These are phyloP conservation scores for Epistrophella euchroma DNA, from an alignment of 2,888 invertebrate genomes.

Conservation along the genomic window DNA sequence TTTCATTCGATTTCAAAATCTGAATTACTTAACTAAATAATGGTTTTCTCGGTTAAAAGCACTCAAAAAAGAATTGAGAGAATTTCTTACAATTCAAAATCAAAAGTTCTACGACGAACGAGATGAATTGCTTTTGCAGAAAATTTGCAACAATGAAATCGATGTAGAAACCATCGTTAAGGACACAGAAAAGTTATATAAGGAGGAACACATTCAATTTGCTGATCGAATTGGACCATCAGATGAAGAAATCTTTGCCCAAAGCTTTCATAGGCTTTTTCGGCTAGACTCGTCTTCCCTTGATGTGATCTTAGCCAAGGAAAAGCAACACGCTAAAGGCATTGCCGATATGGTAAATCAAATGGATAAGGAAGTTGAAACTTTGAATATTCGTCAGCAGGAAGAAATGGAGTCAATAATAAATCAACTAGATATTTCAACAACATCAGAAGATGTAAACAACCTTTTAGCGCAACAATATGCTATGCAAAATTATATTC, in stretches of 20 bases:
- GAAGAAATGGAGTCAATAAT: slow-evolving; percentile 95
- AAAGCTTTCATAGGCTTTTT: slow-evolving; percentile 84
- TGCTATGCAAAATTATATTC: slow-evolving; percentile 92
- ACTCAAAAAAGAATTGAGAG: slow-evolving; percentile 83
- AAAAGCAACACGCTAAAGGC: slow-evolving; percentile 93
- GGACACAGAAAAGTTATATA: slow-evolving; percentile 91
- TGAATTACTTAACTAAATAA: not conserved
- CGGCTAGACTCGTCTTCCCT: slow-evolving; percentile 91
- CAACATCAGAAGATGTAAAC: slow-evolving; percentile 91
- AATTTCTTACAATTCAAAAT: slow-evolving; percentile 88
- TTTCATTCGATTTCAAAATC: not conserved
- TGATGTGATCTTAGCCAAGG: slow-evolving; percentile 94
- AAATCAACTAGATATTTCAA: slow-evolving; percentile 89
- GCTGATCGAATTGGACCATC: slow-evolving; percentile 92
- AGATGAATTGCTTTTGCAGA: slow-evolving; percentile 86
- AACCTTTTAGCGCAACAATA: slow-evolving; percentile 92
- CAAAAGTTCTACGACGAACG: slow-evolving; percentile 88
- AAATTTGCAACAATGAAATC: slow-evolving; percentile 86
- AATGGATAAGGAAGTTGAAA: slow-evolving; percentile 89
- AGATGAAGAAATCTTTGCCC: slow-evolving; percentile 89
- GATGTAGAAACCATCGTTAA: slow-evolving; percentile 91
- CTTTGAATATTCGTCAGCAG: slow-evolving; percentile 91
- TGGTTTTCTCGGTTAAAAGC: slow-evolving; percentile 69
- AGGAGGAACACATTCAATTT: slow-evolving; percentile 92
- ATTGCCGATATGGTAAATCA: slow-evolving; percentile 89